phyloP scores from a whole-genome alignment of 2,113 vertebrate species.

The Ctenodactylus gundi region DNA sequence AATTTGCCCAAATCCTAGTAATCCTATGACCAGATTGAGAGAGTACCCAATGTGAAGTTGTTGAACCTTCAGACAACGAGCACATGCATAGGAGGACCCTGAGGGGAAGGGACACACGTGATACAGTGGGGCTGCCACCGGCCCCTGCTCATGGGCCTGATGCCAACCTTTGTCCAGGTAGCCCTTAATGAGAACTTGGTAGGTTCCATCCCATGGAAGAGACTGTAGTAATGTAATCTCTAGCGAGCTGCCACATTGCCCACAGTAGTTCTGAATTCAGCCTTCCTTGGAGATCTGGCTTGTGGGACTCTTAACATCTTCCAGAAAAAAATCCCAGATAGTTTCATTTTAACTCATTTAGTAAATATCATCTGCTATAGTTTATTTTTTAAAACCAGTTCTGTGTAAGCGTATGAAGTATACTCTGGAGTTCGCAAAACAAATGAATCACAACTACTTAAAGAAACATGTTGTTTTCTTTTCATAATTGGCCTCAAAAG shows the following conservation, averaged over 20 bases:
- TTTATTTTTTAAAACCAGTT: not conserved
- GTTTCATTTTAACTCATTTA: not conserved
- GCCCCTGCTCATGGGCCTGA: too few species aligned
- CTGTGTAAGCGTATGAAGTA: not conserved
- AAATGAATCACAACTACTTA: not conserved
- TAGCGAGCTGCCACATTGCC: not conserved
- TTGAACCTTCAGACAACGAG: not conserved
- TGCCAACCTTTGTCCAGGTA: fast-evolving
- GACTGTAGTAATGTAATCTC: too few species aligned
- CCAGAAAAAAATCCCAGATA: not conserved
- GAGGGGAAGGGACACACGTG: fast-evolving
- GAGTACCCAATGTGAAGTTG: not conserved
- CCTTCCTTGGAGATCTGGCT: not conserved
- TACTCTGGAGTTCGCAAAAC: not conserved
- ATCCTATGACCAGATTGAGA: not conserved
- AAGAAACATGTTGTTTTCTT: not conserved
- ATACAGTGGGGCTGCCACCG: fast-evolving
- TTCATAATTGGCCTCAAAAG: not conserved
- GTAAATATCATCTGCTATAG: not conserved
- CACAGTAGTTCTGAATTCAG: not conserved
- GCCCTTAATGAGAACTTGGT: not conserved
- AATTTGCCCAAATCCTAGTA: not conserved
- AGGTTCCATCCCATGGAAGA: not conserved
- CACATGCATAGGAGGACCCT: not conserved
- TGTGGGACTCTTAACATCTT: not conserved